Evolutionary conservation across 2,113 vertebrate genomes (phyloP).

Genomic region (Stigmatopora nigra): DNA sequence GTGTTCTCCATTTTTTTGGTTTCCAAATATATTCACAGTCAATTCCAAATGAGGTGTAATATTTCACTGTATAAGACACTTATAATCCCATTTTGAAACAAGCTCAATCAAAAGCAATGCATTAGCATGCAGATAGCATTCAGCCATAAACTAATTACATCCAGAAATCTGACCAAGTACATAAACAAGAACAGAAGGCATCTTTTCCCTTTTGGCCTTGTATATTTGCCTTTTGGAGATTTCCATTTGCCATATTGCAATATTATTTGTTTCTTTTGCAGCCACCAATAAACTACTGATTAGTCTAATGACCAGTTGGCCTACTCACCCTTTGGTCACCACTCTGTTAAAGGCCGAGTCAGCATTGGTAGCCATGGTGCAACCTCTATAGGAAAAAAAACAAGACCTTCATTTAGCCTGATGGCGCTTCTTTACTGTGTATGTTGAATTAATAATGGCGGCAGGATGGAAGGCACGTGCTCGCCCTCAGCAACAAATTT

Average conservation of each 20-base stretch:
- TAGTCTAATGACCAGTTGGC: constrained; percentile 5
- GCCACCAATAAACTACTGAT: constrained; percentile 20
- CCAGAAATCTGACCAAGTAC: not conserved
- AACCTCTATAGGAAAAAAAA: constrained; percentile 10
- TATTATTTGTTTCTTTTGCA: constrained; percentile 18
- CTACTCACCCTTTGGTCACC: constrained; percentile 23
- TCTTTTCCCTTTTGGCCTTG: constrained; percentile 5
- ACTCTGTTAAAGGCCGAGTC: constrained; percentile 26
- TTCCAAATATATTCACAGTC: not conserved
- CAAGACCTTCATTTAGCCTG: not conserved
- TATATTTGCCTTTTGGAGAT: constrained; percentile 17
- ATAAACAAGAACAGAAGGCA: not conserved
- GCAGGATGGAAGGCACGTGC: constrained; percentile 6
- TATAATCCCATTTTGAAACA: not conserved
- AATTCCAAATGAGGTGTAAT: constrained; percentile 3
- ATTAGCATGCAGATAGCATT: constrained; percentile 8
- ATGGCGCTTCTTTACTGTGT: constrained; percentile 22
- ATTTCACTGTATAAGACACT: not conserved
- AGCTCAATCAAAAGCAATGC: not conserved
- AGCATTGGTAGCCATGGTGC: constrained; percentile 25
- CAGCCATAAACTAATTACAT: constrained; percentile 1
- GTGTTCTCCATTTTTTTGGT: too few relatives aligned
- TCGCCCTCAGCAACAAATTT: constrained; percentile 12
- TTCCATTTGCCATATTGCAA: constrained; percentile 7
- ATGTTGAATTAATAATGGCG: constrained; percentile 40